Evolutionary conservation across 1,140 invertebrate genomes (phyloP).

Genomic region (Platyura marginata): DNA sequence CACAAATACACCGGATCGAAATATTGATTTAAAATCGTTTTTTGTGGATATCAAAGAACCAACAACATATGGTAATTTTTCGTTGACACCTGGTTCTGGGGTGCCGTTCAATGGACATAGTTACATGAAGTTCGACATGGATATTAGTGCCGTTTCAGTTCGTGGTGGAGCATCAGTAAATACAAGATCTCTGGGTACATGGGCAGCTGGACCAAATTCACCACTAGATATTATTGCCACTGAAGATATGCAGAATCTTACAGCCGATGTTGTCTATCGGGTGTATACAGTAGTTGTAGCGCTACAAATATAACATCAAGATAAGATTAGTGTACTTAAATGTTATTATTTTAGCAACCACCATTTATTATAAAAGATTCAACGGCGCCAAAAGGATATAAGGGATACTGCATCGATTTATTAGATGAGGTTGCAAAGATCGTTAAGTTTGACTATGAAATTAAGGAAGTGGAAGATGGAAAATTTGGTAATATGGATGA

Average conservation of each 20-base stretch:
- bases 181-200: constrained; percentile 37
- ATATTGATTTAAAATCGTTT: constrained; percentile 34
- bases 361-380: constrained; percentile 70
- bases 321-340: constrained; percentile 1
- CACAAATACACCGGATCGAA: constrained; percentile 43
- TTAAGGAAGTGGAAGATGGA: constrained; percentile 56
- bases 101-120: constrained; percentile 43
- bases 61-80: constrained; percentile 43
- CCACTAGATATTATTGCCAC: constrained; percentile 38
- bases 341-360: constrained; percentile 41
- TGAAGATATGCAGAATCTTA: constrained; percentile 48
- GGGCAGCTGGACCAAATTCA: constrained; percentile 45
- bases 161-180: constrained; percentile 42
- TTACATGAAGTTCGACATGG: constrained; percentile 53
- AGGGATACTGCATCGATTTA: constrained; percentile 87
- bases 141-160: constrained; percentile 42
- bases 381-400: constrained; percentile 43
- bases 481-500: constrained; percentile 62
- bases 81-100: constrained; percentile 21
- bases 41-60: constrained; percentile 35
- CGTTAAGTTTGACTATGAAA: constrained; percentile 77
- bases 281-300: constrained; percentile 54
- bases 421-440: constrained; percentile 66
- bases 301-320: background rate
- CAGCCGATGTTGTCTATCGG: constrained; percentile 60